These are phyloP conservation scores for Dipodomys merriami DNA, from an alignment of 2,113 vertebrate species.

Conservation along the genomic window DNA sequence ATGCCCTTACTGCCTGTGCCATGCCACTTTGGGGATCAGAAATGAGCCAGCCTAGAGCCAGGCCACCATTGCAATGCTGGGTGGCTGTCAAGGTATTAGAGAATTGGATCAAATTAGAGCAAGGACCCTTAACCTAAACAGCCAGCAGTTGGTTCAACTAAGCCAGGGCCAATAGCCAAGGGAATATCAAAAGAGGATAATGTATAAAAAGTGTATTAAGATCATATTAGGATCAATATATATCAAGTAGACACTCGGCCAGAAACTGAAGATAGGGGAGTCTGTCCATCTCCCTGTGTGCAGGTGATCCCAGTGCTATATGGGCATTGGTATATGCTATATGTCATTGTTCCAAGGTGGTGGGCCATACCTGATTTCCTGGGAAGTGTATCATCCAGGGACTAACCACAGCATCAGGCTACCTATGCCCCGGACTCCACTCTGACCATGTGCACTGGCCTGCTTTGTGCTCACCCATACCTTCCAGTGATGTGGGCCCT, in stretches of 20 bases:
- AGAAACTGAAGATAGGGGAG: not conserved
- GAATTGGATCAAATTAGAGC: not conserved
- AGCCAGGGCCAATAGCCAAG: conserved; percentile 6
- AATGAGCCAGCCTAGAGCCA: not conserved
- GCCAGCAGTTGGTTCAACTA: not conserved
- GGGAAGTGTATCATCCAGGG: not conserved
- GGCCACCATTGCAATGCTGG: not conserved
- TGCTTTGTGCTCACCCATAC: not conserved
- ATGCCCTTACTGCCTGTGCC: not conserved
- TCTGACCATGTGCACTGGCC: not conserved
- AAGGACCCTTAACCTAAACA: not conserved
- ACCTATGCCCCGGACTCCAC: not conserved
- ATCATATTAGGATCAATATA: not conserved
- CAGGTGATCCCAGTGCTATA: not conserved
- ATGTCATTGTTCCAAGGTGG: not conserved
- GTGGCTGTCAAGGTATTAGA: not conserved
- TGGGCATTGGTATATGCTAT: too few species aligned
- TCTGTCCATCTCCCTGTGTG: not conserved
- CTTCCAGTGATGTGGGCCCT: not conserved
- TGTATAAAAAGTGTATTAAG: not conserved
- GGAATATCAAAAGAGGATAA: not conserved
- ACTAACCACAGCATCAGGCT: not conserved
- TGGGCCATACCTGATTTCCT: not conserved
- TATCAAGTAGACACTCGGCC: not conserved
- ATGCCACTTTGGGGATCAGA: not conserved